Base-by-base conservation (phyloP, 2,888 invertebrate species). In the Ommatoiulus sabulosus region DNA sequence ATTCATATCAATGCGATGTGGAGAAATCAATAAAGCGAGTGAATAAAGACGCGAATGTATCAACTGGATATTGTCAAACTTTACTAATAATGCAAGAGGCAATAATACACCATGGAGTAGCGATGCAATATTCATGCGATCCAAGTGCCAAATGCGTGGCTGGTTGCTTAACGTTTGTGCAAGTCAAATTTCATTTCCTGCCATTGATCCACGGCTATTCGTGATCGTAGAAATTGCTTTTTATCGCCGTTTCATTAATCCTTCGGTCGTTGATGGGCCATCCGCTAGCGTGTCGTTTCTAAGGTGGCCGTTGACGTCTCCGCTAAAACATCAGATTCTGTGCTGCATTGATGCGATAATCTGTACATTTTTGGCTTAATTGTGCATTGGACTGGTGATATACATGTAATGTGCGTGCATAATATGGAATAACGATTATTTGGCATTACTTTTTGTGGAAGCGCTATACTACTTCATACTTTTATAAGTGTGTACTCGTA, bases 31-130 rank as follows among this genome's bases (percentile, higher is more conserved):
- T 80, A 80, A 80, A 15, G 80, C 80, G 15, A 80, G 80, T 80
- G 80, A 80, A 80, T 80, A 35, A 80, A 80, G 80, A 80, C 80
- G 24, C 35, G 80, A 24, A 80, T 43, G 80, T 24, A 80, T 43
- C 35, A 24, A 24, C 80, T 80, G 35, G 24, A 80, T 80, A 80
- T 80, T 80, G 43, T 80, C 80, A 80, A 35, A 80, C 24, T 35
- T 80, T 43, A 80, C 80, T 80, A 80, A 80, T 80, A 80, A 80
- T 80, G 80, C 80, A 80, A 35, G 12, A 80, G 80, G 12, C 80
- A 80, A 24, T 80, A 35, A 80, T 24, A 35, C 80, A 80, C 24
- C 35, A 15, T 4, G 35, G 15, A 80, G 12, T 24, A 35, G 35
- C 35, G 35, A 80, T 80, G 35, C 8, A 80, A 80, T 80, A 80